Base-by-base conservation (phyloP, 1,140 invertebrate genomes). In the Halictus rubicundus region DNA sequence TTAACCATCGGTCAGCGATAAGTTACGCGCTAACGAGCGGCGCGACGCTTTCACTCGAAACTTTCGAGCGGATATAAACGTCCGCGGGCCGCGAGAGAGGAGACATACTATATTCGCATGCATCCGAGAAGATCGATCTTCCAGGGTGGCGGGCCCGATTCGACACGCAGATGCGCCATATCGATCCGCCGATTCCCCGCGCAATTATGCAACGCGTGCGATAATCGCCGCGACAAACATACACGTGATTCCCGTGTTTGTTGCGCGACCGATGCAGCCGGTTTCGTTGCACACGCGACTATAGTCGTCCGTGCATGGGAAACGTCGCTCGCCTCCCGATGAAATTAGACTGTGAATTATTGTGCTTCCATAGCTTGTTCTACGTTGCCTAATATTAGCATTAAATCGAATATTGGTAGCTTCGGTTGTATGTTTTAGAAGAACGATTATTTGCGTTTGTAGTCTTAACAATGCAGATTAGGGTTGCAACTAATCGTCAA, bases 11-110 rank as follows among this genome's bases (percentile, higher is more conserved):
- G 49, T 66, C 69, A 37, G 32, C 73, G 78, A 84, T 85, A 85
- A 81, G 73, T 84, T 80, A 85, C 73, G 60, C 72, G 65, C 68
- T 81, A 84, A 84, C 82, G 80, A 85, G 76, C 63, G 32, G n/a
- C 60, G 46, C 60, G 21, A 57, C 54, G 61, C 83, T 85, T 85
- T 85, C 83, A 74, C 82, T 85, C 64, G 73, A 70, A 81, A 84
- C 63, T 74, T 70, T 73, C 71, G 49, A 76, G 61, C 76, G 21
- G 16, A 32, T 57, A 19, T n/a, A 52, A 64, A 73, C 42, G 71
- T 52, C 21, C 32, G 32, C 32, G 2, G 32, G 60, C 3, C 8
- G 1, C 54, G 25, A 9, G 66, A 61, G 80, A 52, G 14, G 14
- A 52, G 19, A 68, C 61, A 32, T 14, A n/a, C n/a, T n/a, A 6